Evolutionary conservation across 2,888 invertebrate genomes (phyloP).

Genomic region (Melipona beecheii): DNA sequence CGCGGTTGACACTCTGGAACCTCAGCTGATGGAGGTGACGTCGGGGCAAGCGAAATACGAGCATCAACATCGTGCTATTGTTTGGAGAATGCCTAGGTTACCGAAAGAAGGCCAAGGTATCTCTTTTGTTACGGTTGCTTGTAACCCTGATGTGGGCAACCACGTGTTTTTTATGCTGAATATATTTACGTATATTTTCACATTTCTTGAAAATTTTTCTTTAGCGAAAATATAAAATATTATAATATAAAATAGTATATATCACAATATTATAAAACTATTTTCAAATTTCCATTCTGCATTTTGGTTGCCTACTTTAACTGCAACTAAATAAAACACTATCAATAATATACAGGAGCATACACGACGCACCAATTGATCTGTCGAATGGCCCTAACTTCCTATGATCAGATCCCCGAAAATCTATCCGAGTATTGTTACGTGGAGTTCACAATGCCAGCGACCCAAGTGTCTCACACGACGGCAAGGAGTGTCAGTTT

Average conservation of each 20-base stretch:
- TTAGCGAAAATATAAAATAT: too few relatives aligned
- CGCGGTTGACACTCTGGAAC: slow-evolving; percentile 94
- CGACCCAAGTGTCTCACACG: slow-evolving; percentile 97
- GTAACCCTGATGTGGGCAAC: not conserved
- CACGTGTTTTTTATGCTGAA: too few relatives aligned
- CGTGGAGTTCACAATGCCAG: slow-evolving; percentile 99
- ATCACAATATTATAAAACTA: too few relatives aligned
- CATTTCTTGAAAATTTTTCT: not conserved
- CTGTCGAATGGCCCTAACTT: slow-evolving; percentile 96
- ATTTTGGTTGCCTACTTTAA: too few relatives aligned
- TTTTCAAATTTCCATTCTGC: too few relatives aligned
- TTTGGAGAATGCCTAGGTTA: slow-evolving; percentile 98
- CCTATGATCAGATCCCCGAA: slow-evolving; percentile 98
- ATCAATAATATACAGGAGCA: slow-evolving; percentile 88
- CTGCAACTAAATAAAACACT: too few relatives aligned
- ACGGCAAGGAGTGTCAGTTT: slow-evolving; percentile 97
- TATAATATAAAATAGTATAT: too few relatives aligned
- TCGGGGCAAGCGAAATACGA: slow-evolving; percentile 99
- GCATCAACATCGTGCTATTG: slow-evolving; percentile 98
- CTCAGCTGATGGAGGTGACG: slow-evolving; percentile 97
- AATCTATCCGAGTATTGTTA: slow-evolving; percentile 94
- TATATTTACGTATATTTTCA: not conserved
- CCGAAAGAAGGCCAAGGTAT: slow-evolving; percentile 99
- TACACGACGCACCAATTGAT: slow-evolving; percentile 99
- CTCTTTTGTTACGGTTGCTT: not conserved